Evolutionary conservation across 2,797 vertebrate genomes (phyloP).

Genomic region (Tokudaia muenninki): DNA sequence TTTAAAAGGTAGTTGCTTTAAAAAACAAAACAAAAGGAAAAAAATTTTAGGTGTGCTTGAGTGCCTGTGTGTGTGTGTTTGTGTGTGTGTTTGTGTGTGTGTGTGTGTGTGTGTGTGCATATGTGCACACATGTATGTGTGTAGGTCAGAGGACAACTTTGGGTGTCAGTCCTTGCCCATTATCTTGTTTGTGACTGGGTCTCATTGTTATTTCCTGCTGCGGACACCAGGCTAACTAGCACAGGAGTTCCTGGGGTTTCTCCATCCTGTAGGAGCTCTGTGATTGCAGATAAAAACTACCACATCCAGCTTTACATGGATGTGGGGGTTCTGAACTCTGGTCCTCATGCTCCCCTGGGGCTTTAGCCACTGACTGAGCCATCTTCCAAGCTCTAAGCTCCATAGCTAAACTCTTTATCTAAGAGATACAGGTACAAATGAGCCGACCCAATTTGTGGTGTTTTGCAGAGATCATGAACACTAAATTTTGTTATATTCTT

Average conservation of each 20-base stretch:
- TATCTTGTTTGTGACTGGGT: background rate
- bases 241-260: background rate
- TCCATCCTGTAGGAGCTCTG: background rate
- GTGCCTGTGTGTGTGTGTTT: background rate
- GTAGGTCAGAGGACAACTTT: background rate
- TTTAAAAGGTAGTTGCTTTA: background rate
- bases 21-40: background rate
- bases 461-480: background rate
- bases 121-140: accelerated
- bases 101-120: accelerated
- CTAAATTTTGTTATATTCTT: slow-evolving; percentile 26
- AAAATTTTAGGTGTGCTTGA: background rate
- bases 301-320: background rate
- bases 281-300: background rate
- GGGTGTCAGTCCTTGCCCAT: background rate
- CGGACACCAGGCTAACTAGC: background rate
- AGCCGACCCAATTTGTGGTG: background rate
- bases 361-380: background rate
- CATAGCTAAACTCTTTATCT: background rate
- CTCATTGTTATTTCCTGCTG: background rate
- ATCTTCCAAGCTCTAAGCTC: background rate
- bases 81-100: background rate
- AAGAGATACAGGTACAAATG: background rate
- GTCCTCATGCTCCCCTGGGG: background rate
- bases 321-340: background rate